Evolutionary conservation across 92 coral and sea anemone species (phyloP), one percentile per base, ranked within the genome.

Genomic region (Heliopora coerulea): DNA sequence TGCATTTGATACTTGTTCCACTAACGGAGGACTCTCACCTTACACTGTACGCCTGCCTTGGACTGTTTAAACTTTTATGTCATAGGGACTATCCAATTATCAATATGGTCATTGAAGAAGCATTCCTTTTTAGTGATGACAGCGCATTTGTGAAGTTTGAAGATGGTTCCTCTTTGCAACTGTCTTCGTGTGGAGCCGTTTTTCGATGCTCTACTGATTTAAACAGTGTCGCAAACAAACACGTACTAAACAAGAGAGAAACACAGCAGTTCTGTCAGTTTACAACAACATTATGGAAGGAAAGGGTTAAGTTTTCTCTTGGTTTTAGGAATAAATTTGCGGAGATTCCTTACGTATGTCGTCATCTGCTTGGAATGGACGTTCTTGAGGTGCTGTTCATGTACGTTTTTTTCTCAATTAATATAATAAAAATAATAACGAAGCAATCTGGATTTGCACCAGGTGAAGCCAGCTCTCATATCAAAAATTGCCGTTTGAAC

Each of bases 161-260:
- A 1, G 90, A 89, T 63, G 96, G 90, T 0, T 63, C 83, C 19
- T 66, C 84, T 39, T 79, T 91, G 18, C 90, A 91, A 74, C 85
- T 91, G 37, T 84, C 97, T 26, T 82, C 97, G 1, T 91, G 97
- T 69, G 88, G 90, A 8, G 70, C 90, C 1, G 87, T 76, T 10
- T 91, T 84, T 78, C 84, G 83, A 1, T 80, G 73, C 54, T 46
- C 39, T 26, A 5, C 39, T 26, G 26, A 18, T 59, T 26, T 40
- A 13, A 25, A 15, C 19, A 1, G 18, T 34, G 49, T 3, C n/a
- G 50, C 20, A 1, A 34, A 25, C 17, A 40, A 52, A 17, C 80
- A 79, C 18, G 56, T 9, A 61, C 54, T 65, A 33, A 68, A 58
- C 12, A 52, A 23, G 17, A 56, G 61, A 3, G 50, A 61, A 26